A percentile compares a stretch with the other conserved stretches of the same genome.
Evolutionary conservation across 2,888 invertebrate species (phyloP).

Genomic region (Ceraclea dissimilis): DNA sequence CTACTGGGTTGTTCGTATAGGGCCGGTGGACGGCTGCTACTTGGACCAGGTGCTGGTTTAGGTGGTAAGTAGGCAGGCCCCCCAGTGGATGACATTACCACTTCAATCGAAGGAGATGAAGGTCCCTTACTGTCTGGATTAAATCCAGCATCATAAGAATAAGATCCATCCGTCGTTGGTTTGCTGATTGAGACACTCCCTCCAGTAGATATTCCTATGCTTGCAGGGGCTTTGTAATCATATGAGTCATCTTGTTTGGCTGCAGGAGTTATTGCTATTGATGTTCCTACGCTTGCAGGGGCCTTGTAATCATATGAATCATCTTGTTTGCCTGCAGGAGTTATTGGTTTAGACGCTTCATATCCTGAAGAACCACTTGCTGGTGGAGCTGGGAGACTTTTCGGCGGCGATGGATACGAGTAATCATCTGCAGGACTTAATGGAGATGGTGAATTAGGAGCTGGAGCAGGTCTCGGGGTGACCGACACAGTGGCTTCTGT

Average conservation of each 20-base stretch:
- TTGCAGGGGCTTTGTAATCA: constrained; percentile 6
- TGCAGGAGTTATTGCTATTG: constrained; percentile 1
- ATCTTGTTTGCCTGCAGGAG: neutral
- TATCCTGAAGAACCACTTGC: neutral
- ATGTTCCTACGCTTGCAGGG: neutral
- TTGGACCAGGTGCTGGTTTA: neutral
- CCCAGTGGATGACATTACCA: constrained; percentile 5
- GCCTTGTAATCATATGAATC: neutral
- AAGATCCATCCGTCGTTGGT: neutral
- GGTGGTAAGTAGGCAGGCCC: constrained; percentile 21
- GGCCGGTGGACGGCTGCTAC: too few relatives aligned
- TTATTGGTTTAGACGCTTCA: neutral
- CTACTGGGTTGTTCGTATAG: neutral
- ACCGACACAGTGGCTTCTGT: constrained; percentile 30
- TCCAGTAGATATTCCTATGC: too few relatives aligned
- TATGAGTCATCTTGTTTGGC: neutral
- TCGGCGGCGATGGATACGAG: neutral
- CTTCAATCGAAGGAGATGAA: neutral
- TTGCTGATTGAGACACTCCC: neutral
- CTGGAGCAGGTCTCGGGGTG: constrained; percentile 2
- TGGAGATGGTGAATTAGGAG: neutral
- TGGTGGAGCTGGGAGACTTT: neutral
- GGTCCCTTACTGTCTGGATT: neutral
- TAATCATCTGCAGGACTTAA: neutral
- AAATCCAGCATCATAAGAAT: neutral